Base-by-base conservation (phyloP, 2,888 invertebrate species). In the Scaptomyza cyrtandrae region DNA sequence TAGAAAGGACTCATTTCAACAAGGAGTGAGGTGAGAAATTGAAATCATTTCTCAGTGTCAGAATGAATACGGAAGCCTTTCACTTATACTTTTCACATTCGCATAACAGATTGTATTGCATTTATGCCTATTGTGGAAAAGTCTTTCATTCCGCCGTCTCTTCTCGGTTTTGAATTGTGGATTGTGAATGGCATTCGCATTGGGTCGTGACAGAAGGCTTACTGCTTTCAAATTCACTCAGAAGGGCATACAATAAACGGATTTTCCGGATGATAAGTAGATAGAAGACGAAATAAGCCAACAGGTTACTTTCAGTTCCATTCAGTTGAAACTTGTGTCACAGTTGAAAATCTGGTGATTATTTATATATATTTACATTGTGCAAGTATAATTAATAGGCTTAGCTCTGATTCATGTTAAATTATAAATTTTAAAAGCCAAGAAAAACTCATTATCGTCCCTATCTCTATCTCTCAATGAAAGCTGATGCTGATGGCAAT, bases 41-140 rank as follows among this genome's bases (percentile, higher is more conserved):
- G 78, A 67, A 71, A 71, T 78, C 72, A 73, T 76, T 73, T 71
- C 60, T 85, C 76, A 78, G 58, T 76, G 83, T 81, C 82, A 69
- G 70, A 69, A 69, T 75, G 81, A 72, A 79, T 71, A 73, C 71
- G 77, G 79, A 79, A 79, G 60, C 60, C 74, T 66, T 54, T 71
- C 43, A 29, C 44, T 57, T 49, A 58, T 27, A 43, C 62, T 43
- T 66, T 63, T 56, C 73, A 14, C 68, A 64, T 56, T 72, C 50
- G 49, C 54, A 72, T 71, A 69, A 65, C 57, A 67, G 64, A 82
- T 75, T 80, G 82, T 58, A 62, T 61, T 61, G 35, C 53, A 59
- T 56, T 71, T 53, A 55, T 35, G 53, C 33, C 58, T 53, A 64
- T 67, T 57, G 52, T 62, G 41, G n/a, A n/a, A 49, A 27, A 45